Evolutionary conservation across 2,888 invertebrate species (phyloP).

Genomic region (Zygaena filipendulae): DNA sequence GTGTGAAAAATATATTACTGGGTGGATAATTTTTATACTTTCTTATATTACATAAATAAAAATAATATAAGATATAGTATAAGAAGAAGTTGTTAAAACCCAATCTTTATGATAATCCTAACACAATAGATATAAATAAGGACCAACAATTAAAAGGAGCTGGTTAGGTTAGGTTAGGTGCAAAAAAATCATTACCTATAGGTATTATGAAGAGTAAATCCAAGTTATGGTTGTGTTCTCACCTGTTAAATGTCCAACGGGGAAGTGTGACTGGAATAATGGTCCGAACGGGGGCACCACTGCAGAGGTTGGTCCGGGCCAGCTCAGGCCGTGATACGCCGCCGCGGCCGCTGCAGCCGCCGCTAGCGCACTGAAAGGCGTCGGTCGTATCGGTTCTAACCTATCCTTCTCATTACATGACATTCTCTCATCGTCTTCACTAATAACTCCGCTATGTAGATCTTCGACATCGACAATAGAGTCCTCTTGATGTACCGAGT

Average conservation of each 20-base stretch:
- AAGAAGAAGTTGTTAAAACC: too few relatives aligned
- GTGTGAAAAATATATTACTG: too few relatives aligned
- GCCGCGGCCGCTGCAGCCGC: slow-evolving; percentile 76
- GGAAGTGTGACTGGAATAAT: slow-evolving; percentile 75
- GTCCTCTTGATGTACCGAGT: slow-evolving; percentile 75
- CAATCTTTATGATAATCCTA: too few relatives aligned
- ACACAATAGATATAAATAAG: too few relatives aligned
- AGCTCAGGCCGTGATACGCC: slow-evolving; percentile 72
- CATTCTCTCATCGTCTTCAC: slow-evolving; percentile 56
- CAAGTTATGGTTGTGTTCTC: too few relatives aligned
- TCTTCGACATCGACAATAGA: slow-evolving; percentile 85
- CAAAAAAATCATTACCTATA: too few relatives aligned
- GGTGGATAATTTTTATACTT: too few relatives aligned
- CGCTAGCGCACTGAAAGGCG: slow-evolving; percentile 74
- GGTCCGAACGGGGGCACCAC: slow-evolving; percentile 73
- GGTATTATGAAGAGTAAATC: too few relatives aligned
- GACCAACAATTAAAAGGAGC: too few relatives aligned
- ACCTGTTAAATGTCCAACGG: slow-evolving; percentile 58
- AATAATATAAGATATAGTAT: too few relatives aligned
- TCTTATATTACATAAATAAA: too few relatives aligned
- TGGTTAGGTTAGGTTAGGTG: too few relatives aligned
- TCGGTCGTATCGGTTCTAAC: slow-evolving; percentile 76
- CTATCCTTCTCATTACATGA: slow-evolving; percentile 41
- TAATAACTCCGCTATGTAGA: slow-evolving; percentile 67
- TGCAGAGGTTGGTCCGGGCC: slow-evolving; percentile 62